A percentile compares a stretch with the other conserved stretches of the same genome.
Evolutionary conservation across 2,888 invertebrate species (phyloP).

Genomic region (Eupithecia subumbrata): DNA sequence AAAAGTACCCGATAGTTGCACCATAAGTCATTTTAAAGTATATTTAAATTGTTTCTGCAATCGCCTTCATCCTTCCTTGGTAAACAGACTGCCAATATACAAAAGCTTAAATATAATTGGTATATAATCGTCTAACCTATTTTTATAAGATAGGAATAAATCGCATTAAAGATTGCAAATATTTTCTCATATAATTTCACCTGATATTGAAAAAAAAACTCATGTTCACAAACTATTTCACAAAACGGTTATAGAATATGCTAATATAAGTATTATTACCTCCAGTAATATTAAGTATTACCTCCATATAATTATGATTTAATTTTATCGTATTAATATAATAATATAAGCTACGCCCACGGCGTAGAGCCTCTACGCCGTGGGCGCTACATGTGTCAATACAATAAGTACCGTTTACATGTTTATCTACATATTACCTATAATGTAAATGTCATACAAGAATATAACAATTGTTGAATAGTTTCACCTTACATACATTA

Average conservation of each 20-base stretch:
- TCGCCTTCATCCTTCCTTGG: slow-evolving; percentile 28
- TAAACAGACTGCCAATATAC: slow-evolving; percentile 45
- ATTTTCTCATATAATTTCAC: slow-evolving; percentile 43
- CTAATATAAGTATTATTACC: slow-evolving; percentile 82
- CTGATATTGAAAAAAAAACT: slow-evolving; percentile 43
- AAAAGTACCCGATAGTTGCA: slow-evolving; percentile 25
- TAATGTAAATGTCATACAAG: slow-evolving; percentile 78
- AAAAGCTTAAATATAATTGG: slow-evolving; percentile 39
- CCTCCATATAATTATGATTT: slow-evolving; percentile 70
- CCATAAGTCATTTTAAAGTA: slow-evolving; percentile 47
- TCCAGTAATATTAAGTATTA: slow-evolving; percentile 81
- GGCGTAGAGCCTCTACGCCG: slow-evolving; percentile 24
- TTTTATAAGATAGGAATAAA: slow-evolving; percentile 43
- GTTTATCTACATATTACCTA: slow-evolving; percentile 57
- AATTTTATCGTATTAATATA: slow-evolving; percentile 62
- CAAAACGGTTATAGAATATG: slow-evolving; percentile 64
- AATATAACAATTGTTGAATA: slow-evolving; percentile 79
- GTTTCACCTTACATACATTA: slow-evolving; percentile 76
- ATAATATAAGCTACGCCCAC: slow-evolving; percentile 39
- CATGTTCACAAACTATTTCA: slow-evolving; percentile 76
- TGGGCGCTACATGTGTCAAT: slow-evolving; percentile 44
- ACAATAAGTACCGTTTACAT: slow-evolving; percentile 56
- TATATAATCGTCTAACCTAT: slow-evolving; percentile 39
- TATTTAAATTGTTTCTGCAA: slow-evolving; percentile 40
- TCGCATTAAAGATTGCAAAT: slow-evolving; percentile 32